These are phyloP conservation scores for Brachionus plicatilis DNA, from an alignment of 1,140 invertebrate genomes.

Conservation along the genomic window DNA sequence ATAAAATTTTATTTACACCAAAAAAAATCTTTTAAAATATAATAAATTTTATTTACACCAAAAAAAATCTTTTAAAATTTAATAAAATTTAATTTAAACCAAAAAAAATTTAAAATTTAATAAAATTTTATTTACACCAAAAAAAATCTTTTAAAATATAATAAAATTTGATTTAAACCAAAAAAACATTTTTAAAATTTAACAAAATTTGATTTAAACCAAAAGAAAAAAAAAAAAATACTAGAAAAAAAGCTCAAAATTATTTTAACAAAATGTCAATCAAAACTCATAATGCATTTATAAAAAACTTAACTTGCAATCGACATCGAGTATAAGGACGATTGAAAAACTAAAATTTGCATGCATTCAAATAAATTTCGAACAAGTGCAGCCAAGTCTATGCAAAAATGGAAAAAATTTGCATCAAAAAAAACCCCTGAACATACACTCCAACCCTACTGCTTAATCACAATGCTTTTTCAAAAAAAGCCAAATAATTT, in stretches of 20 bases:
- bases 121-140: neutral
- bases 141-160: too few relatives aligned
- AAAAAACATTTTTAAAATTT: too few relatives aligned
- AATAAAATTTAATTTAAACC: too few relatives aligned
- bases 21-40: too few relatives aligned
- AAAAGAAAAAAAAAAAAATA: too few relatives aligned
- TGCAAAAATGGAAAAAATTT: neutral
- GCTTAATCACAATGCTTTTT: neutral
- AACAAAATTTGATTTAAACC: too few relatives aligned
- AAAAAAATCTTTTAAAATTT: too few relatives aligned
- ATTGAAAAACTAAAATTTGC: neutral
- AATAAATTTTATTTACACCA: too few relatives aligned
- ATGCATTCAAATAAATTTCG: neutral
- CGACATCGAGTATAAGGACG: neutral
- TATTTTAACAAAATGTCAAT: neutral
- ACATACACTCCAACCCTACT: neutral
- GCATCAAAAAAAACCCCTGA: neutral
- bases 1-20: too few relatives aligned
- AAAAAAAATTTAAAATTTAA: too few relatives aligned
- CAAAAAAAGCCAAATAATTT: neutral
- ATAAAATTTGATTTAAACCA: too few relatives aligned
- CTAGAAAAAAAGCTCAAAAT: neutral
- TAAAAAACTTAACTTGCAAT: slow-evolving; percentile 4
- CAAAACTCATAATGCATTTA: neutral
- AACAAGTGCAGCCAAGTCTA: neutral